Conservation (phyloP, 2,888 invertebrate species). For the Tanytarsus gracilentus region DNA sequence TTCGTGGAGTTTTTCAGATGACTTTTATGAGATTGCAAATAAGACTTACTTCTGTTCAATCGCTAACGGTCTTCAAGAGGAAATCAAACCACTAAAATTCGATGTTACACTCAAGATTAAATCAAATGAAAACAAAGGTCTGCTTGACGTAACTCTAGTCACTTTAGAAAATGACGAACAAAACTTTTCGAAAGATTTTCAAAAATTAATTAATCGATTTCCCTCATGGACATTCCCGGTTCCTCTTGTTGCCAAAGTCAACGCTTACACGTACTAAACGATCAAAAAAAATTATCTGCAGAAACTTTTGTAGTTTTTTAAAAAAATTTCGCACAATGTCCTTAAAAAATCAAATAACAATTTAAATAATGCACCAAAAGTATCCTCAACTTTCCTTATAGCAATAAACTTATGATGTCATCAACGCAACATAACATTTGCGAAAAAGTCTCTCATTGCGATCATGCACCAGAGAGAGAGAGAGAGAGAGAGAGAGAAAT, state of each 20-base stretch:
- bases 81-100: background rate
- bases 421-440: too few species aligned
- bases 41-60: constrained; percentile 13
- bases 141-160: background rate
- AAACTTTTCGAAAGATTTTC: constrained; percentile 8
- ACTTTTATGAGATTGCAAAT: background rate
- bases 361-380: too few species aligned
- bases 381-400: too few species aligned
- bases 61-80: background rate
- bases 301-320: background rate
- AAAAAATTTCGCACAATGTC: background rate
- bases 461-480: background rate
- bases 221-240: constrained; percentile 15
- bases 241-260: background rate
- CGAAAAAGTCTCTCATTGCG: background rate
- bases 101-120: background rate
- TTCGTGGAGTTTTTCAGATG: constrained; percentile 13
- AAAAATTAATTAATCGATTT: background rate
- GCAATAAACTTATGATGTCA: too few species aligned
- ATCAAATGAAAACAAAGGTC: background rate
- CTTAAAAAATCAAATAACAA: background rate
- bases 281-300: background rate
- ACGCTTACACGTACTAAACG: constrained; percentile 5
- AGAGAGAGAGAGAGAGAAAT: too few species aligned
- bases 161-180: constrained; percentile 3